Evolutionary conservation across 2,888 invertebrate species (phyloP), one percentile per base, ranked within the genome.

Genomic region (Epistrophe eligans): DNA sequence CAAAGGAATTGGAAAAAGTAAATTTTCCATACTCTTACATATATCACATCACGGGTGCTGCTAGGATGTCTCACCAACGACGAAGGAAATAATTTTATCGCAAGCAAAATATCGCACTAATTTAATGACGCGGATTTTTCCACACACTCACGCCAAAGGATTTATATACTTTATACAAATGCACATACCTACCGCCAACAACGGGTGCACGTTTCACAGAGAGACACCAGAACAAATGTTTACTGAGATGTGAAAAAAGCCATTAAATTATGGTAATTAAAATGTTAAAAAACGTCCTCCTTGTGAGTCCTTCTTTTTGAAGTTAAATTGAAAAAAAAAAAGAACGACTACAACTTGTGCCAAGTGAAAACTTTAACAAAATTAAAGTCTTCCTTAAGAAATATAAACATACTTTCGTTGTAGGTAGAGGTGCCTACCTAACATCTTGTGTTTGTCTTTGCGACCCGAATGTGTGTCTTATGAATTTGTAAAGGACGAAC

Each of bases 251-350:
- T 50, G 43, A 80, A 79, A 52, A 67, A 81, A 84, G 76, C 64
- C 76, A 76, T 84, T 77, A 72, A 80, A 84, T 84, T 84, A 84
- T 81, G 80, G 52, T 81, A 84, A 84, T 84, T 84, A 84, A 84
- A 62, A 80, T 84, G 84, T 52, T n/a, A 55, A 80, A 45, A 55
- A 72, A 80, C 72, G 55, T 77, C 66, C 58, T 67, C 60, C n/a
- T 28, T 7, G 9, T 28, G 55, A 48, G 70, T 60, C 35, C 58
- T 55, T 77, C 28, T 62, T 72, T 50, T 71, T 45, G 6, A 24
- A 58, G 15, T 15, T 11, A 64, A 60, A 32, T 40, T 45, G 2
- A 28, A 40, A 58, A 57, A 66, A 55, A 45, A 9, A 17, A 24
- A 57, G 17, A 62, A 48, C 73, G n/a, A 58, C 72, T 15, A 11